Evolutionary conservation across 2,797 vertebrate genomes (phyloP).

Genomic region (Pterois miles): DNA sequence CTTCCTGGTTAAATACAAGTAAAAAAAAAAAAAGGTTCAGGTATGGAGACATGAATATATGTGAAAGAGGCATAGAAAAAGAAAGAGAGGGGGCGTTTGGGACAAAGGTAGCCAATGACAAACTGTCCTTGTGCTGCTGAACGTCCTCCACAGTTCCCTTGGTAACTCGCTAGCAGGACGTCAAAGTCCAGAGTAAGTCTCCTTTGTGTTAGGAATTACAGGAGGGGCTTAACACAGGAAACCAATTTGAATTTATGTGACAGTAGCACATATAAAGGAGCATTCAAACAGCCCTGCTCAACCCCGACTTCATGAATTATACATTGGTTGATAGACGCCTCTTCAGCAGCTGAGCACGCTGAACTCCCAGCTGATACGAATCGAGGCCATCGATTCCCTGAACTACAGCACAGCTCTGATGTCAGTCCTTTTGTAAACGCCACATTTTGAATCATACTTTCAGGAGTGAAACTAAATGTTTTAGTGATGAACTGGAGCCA

Average conservation of each 20-base stretch:
- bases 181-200: slow-evolving; percentile 24
- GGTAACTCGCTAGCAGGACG: slow-evolving; percentile 62
- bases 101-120: slow-evolving; percentile 29
- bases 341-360: slow-evolving; percentile 32
- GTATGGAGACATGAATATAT: neutral
- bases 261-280: slow-evolving; percentile 29
- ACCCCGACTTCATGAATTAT: slow-evolving; percentile 53
- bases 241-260: slow-evolving; percentile 59
- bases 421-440: neutral
- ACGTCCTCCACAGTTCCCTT: slow-evolving; percentile 48
- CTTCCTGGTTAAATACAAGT: no score
- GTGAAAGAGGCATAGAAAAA: neutral
- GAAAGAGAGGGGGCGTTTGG: neutral
- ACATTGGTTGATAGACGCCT: slow-evolving; percentile 33
- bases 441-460: neutral
- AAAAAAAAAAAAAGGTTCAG: no score
- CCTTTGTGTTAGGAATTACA: slow-evolving; percentile 20
- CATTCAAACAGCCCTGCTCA: slow-evolving; percentile 12
- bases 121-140: slow-evolving; percentile 8
- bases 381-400: slow-evolving; percentile 53
- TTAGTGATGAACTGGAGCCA: neutral
- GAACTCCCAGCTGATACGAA: slow-evolving; percentile 45
- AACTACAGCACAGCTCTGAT: slow-evolving; percentile 25
- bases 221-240: slow-evolving; percentile 26
- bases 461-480: neutral